phyloP scores from a whole-genome alignment of 2,888 invertebrate genomes.

The Aphidius colemani region DNA sequence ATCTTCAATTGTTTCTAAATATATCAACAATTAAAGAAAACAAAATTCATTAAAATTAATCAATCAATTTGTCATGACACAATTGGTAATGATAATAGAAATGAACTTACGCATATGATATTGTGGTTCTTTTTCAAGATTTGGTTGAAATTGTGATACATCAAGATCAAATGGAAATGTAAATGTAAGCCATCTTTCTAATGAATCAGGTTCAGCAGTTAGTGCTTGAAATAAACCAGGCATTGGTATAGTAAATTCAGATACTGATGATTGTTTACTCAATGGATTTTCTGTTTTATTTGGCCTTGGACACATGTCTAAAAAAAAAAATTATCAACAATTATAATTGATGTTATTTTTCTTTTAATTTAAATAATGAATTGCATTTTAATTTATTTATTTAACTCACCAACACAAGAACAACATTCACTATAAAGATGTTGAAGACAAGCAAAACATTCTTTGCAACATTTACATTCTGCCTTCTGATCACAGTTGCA shows the following conservation, averaged over 20 bases:
- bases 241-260: conserved; percentile 80
- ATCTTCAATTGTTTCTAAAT: conserved; percentile 70
- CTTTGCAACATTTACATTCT: conserved; percentile 92
- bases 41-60: background rate
- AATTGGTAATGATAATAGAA: background rate
- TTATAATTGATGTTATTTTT: conserved; percentile 17
- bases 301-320: conserved; percentile 89
- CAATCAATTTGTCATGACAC: background rate
- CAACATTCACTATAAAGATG: conserved; percentile 93
- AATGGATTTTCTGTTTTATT: conserved; percentile 76
- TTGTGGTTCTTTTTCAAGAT: conserved; percentile 72
- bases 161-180: conserved; percentile 80
- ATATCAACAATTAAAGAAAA: background rate
- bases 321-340: too few species aligned
- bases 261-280: conserved; percentile 82
- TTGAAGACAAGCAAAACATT: conserved; percentile 88
- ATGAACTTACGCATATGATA: conserved; percentile 72
- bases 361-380: background rate
- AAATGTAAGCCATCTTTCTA: conserved; percentile 82
- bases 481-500: conserved; percentile 89
- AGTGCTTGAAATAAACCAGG: conserved; percentile 83
- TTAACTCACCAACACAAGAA: conserved; percentile 90
- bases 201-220: conserved; percentile 77
- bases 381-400: background rate
- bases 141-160: conserved; percentile 68